phyloP scores from a whole-genome alignment of 2,797 vertebrate genomes.

The Rhabdophis nuchalis region DNA sequence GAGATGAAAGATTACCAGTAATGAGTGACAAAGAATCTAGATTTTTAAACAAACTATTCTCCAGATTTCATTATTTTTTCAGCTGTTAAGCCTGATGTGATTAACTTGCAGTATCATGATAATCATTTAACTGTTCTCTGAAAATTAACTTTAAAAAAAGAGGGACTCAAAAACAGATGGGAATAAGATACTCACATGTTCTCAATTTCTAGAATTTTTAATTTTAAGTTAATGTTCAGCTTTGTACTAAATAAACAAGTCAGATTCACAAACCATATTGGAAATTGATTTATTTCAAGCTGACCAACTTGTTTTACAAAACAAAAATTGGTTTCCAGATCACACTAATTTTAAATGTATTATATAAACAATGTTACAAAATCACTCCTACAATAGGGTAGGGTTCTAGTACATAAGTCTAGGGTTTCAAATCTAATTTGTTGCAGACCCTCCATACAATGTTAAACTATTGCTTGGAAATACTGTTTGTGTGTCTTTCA shows the following conservation, averaged over 20 bases:
- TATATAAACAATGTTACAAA: not conserved
- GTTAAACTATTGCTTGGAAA: not conserved
- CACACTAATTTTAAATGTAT: not conserved
- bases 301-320: not conserved
- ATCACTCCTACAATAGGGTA: not conserved
- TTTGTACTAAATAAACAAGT: not conserved
- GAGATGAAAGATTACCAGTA: not conserved
- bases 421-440: not conserved
- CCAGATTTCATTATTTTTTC: not conserved
- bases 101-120: not conserved
- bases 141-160: not conserved
- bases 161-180: not conserved
- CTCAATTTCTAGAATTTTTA: not conserved
- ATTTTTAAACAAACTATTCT: not conserved
- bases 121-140: not conserved
- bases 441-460: not conserved
- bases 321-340: not conserved
- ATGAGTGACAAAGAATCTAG: not conserved
- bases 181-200: not conserved
- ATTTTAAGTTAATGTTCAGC: not conserved
- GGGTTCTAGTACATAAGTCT: not conserved
- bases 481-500: not conserved
- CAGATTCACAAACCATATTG: not conserved
- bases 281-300: not conserved
- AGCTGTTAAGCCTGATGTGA: not conserved